Evolutionary conservation across 1,140 invertebrate species (phyloP), one percentile per base, ranked within the genome.

Genomic region (Lycorma delicatula): DNA sequence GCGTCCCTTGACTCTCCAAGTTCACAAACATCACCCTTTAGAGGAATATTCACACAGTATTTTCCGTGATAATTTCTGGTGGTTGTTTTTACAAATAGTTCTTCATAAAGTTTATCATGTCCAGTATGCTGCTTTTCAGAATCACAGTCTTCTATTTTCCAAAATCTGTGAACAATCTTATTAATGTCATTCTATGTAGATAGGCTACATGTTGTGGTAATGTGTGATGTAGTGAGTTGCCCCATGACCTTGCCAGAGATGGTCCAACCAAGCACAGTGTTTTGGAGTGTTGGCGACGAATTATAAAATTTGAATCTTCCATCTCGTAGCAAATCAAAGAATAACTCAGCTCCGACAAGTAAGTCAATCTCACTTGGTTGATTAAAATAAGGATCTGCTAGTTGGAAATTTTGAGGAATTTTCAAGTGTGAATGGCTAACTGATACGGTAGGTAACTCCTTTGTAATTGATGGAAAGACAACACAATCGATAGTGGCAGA

Each of bases 301-400:
- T 44, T 22, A 44, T 5, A 20, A 22, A 44, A 16, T 18, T 2
- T 44, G 23, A 44, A 20, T 44, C 23, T 44, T 44, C 41, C 41
- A 44, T 44, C 41, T 20, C 41, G 23, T 20, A 44, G 18, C 5
- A 44, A 20, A 9, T 44, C 41, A 44, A 20, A 44, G 13, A 44
- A 44, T 44, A 44, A 9, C 11, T 44, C 41, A 20, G 41, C 41
- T 20, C 41, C 41, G 4, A 65, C 46, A 6, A 65, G 46, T 38
- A 65, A n/a, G 20, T 65, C 64, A 2, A 65, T 58, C 6, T 28
- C 20, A 23, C 49, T 51, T 13, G 61, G 58, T 34, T 53, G 38
- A 44, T 57, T 12, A 31, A 59, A 62, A 25, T 25, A 34, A 20
- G 61, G 54, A 57, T 62, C 61, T 1, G 55, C 54, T 25, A 60